Base-by-base conservation (phyloP, 2,797 vertebrate species). In the Enteromius trimaculatus region DNA sequence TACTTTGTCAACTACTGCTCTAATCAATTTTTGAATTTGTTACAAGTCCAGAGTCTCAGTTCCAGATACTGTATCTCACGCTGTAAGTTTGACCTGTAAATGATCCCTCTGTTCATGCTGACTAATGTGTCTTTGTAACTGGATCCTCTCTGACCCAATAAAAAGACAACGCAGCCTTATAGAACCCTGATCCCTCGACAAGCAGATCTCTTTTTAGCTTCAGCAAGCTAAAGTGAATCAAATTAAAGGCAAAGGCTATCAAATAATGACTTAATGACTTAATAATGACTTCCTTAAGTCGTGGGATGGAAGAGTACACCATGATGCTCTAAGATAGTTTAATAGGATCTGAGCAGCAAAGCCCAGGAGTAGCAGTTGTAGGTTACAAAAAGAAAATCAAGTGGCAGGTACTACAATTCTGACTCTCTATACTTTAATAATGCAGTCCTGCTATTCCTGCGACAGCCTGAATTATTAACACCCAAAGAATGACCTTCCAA, bases 191-290 rank as follows among this genome's bases (percentile, higher is more conserved):
- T 71, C 53, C 79, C n/a, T 31, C 2, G 13, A 66, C n/a, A 81
- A 39, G 26, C 62, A 26, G 29, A 53, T n/a, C 31, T 74, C 31
- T 75, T 60, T 60, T 34, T 70, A 55, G 23, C 26, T 53, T 77
- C 60, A 37, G 58, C 29, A 69, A 42, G 19, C 29, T 65, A 31
- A 85, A 75, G 64, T 10, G 69, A 86, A 84, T 77, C 77, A 80
- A 84, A 84, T 83, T 26, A 84, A 88, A 82, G 37, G 39, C 75
- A 82, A 82, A 77, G 82, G 79, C 66, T 77, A 60, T 88, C 79
- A 77, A 84, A 86, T 84, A 72, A 84, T 84, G 84, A 82, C 78
- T 84, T 83, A 69, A 84, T 86, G 80, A 80, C 55, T 74, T 72
- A 82, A 77, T 80, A 68, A 82, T 80, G 79, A 81, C 79, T 79